Conservation (phyloP, 2,797 vertebrate species). For the Poeciliopsis infans region DNA sequence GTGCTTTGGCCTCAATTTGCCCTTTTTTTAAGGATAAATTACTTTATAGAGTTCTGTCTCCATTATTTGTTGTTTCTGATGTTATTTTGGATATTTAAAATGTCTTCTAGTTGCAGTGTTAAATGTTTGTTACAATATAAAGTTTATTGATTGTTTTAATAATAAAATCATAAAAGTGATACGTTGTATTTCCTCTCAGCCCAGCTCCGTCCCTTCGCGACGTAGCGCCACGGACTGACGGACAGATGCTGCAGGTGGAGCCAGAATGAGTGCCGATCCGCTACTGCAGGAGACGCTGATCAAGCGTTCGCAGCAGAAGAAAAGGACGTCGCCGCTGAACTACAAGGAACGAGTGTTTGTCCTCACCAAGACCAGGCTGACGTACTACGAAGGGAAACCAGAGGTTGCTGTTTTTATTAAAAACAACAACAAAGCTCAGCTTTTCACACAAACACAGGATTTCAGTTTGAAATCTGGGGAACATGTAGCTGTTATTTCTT, state of each 20-base stretch:
- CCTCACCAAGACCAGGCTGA: slow-evolving; percentile 85
- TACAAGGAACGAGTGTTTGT: slow-evolving; percentile 95
- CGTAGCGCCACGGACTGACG: slow-evolving; percentile 37
- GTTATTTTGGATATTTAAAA: too few species aligned
- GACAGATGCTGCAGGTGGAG: slow-evolving; percentile 28
- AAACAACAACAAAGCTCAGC: neutral
- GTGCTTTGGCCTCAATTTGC: too few species aligned
- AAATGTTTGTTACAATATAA: too few species aligned
- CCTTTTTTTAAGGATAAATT: too few species aligned
- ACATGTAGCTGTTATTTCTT: too few species aligned
- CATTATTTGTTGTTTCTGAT: too few species aligned
- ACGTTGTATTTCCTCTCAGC: slow-evolving; percentile 3
- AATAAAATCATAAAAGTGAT: too few species aligned
- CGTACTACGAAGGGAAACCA: slow-evolving; percentile 88
- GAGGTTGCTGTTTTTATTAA: slow-evolving; percentile 77
- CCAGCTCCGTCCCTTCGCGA: neutral
- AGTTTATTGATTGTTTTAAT: too few species aligned
- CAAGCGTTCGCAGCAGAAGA: slow-evolving; percentile 97
- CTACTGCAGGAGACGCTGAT: slow-evolving; percentile 93
- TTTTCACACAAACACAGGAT: neutral
- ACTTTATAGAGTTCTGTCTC: too few species aligned
- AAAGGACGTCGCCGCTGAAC: slow-evolving; percentile 96
- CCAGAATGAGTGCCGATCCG: slow-evolving; percentile 86
- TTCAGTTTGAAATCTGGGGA: too few species aligned
- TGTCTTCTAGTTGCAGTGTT: too few species aligned